Base-by-base conservation (phyloP, 1,140 invertebrate species). In the Diachasma alloeum region DNA sequence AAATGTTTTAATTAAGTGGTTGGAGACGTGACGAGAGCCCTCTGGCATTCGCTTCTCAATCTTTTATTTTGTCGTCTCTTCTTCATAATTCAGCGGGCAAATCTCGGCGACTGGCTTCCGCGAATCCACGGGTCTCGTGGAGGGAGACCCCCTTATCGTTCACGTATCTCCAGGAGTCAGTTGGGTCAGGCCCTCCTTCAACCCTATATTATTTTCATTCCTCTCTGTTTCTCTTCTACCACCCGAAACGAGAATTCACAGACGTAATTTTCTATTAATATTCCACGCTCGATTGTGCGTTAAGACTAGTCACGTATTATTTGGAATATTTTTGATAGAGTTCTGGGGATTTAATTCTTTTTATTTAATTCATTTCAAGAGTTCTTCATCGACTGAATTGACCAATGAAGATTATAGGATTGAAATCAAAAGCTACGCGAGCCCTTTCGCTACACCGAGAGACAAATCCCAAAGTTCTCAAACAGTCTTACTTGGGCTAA, bases 231-330 rank as follows among this genome's bases (percentile, higher is more conserved):
- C 72, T 44, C 22, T 66, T 79, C 46, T 19, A 24, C 24, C 19
- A 24, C 24, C 19, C 36, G 17, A 48, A 59, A 36, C 31, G 37
- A 10, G 26, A 56, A 72, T 37, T 53, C 24, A 17, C 31, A 19
- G 31, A 78, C 80, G 83, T 87, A 87, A 86, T 87, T 85, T 87
- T 83, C 84, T 85, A 87, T 88, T 85, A 84, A 85, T 83, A 87
- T 87, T 86, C 84, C 83, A 77, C 79, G 83, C 78, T 83, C 81
- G 83, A 81, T 85, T 85, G 81, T 83, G 84, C 82, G 83, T 83
- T 83, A 86, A 86, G 78, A 72, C 76, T 69, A 72, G 77, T 75
- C 44, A 71, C 44, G 67, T 74, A 37, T 68, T 66, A 17, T 19
- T 59, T 17, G 22, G 15, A 24, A 39, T n/a, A 44, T 68, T 42